phyloP scores from a whole-genome alignment of 2,888 invertebrate genomes.

The Polia nebulosa region DNA sequence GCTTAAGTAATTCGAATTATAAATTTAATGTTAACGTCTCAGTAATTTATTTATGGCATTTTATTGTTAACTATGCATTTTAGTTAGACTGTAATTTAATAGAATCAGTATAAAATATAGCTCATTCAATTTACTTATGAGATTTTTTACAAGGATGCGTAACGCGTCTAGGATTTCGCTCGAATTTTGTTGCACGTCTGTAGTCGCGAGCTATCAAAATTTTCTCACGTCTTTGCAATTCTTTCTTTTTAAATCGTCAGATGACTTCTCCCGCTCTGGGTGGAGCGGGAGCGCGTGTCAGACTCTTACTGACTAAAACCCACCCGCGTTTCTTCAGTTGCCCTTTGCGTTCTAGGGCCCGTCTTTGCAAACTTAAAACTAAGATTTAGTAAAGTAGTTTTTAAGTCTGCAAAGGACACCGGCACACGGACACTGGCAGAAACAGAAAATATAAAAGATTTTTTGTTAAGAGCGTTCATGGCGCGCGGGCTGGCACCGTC shows the following conservation, averaged over 20 bases:
- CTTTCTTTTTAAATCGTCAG: too few relatives aligned
- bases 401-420: not conserved
- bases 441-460: too few relatives aligned
- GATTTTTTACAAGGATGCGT: not conserved
- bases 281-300: too few relatives aligned
- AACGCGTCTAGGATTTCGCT: not conserved
- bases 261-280: too few relatives aligned
- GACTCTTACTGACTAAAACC: too few relatives aligned
- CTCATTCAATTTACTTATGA: not conserved
- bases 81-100: slow-evolving; percentile 20
- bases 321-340: too few relatives aligned
- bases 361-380: not conserved
- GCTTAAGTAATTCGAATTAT: not conserved
- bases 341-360: too few relatives aligned
- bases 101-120: not conserved
- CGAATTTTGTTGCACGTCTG: too few relatives aligned
- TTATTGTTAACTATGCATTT: slow-evolving; percentile 39
- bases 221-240: not conserved
- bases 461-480: too few relatives aligned
- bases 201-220: not conserved
- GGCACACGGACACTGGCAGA: not conserved
- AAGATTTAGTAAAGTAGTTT: not conserved
- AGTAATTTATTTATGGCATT: slow-evolving; percentile 33
- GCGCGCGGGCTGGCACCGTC: too few relatives aligned
- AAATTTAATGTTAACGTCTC: slow-evolving; percentile 6